Evolutionary conservation across 2,797 vertebrate species (phyloP), one percentile per base, ranked within the genome.

Genomic region (Pantherophis vulpinus): DNA sequence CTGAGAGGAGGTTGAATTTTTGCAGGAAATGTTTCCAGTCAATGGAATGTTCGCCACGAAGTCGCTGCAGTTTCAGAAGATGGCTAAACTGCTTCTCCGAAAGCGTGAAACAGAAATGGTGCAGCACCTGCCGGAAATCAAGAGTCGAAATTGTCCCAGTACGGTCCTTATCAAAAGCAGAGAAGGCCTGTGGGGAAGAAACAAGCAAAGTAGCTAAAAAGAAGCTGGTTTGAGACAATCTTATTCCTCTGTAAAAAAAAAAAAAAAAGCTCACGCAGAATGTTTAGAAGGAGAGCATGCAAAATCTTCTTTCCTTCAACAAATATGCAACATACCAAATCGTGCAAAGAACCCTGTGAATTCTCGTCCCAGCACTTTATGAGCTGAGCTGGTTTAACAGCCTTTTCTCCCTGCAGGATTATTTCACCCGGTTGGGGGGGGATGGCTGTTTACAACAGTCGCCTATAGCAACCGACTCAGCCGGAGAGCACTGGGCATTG

Each of bases 21-120:
- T 97, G 95, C 20, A 98, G 96, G 58, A 98, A 98, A 92, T 95
- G 93, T 60, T 96, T 97, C 97, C 97, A 98, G 37, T 97, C 94
- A 86, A 97, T 95, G 83, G 74, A 93, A 61, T 96, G 95, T 7
- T 95, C 93, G 9, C 95, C 95, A 89, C 91, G 96, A 93, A 97
- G 55, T 14, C 95, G 94, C 20, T 98, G 92, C 79, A 96, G 97
- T 90, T 96, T 95, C 90, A 98, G 92, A 91, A 98, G 94, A 9
- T 97, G 96, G 51, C 92, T 97, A 92, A 97, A 98, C 88, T 98
- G 96, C 29, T 88, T 96, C 9, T 97, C 97, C 8, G 97, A 96
- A 16, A 97, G 96, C 20, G 95, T 96, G 92, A 96, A 94, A 51
- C 97, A 98, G 94, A 98, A 98, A 70, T 96, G 94, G 93, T 97